phyloP scores from a whole-genome alignment of 2,113 vertebrate species.

The Megaleporinus macrocephalus region DNA sequence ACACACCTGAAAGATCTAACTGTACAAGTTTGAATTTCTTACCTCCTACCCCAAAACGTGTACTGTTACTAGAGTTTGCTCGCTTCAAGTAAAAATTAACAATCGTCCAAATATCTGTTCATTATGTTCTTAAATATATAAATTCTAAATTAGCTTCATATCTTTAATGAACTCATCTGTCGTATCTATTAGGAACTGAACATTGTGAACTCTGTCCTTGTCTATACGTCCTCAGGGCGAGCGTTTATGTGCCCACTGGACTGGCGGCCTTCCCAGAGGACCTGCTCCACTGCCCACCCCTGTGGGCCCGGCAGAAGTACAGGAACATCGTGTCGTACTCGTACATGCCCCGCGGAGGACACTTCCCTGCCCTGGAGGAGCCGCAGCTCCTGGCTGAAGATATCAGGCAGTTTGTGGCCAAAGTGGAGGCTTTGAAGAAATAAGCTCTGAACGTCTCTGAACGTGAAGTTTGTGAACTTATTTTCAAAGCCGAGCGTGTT shows the following conservation, averaged over 20 bases:
- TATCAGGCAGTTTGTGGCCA: conserved; percentile 70
- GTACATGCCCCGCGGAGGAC: conserved; percentile 74
- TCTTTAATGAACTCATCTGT: too few relatives aligned
- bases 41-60: too few relatives aligned
- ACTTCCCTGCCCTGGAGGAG: conserved; percentile 78
- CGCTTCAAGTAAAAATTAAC: too few relatives aligned
- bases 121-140: too few relatives aligned
- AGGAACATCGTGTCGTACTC: conserved; percentile 70
- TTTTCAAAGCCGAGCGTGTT: too few relatives aligned
- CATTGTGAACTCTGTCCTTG: not conserved
- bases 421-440: conserved; percentile 64
- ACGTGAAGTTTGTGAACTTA: too few relatives aligned
- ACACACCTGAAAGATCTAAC: too few relatives aligned
- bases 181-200: too few relatives aligned
- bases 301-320: conserved; percentile 64
- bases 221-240: not conserved
- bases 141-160: too few relatives aligned
- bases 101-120: too few relatives aligned
- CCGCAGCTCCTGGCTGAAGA: conserved; percentile 75
- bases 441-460: not conserved
- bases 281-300: conserved; percentile 55
- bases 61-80: too few relatives aligned
- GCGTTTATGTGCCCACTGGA: conserved; percentile 67
- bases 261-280: conserved; percentile 75
- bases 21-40: too few relatives aligned